Evolutionary conservation across 64 coral and sea anemone genomes (phyloP).

Genomic region (Catalaphyllia jardinei): DNA sequence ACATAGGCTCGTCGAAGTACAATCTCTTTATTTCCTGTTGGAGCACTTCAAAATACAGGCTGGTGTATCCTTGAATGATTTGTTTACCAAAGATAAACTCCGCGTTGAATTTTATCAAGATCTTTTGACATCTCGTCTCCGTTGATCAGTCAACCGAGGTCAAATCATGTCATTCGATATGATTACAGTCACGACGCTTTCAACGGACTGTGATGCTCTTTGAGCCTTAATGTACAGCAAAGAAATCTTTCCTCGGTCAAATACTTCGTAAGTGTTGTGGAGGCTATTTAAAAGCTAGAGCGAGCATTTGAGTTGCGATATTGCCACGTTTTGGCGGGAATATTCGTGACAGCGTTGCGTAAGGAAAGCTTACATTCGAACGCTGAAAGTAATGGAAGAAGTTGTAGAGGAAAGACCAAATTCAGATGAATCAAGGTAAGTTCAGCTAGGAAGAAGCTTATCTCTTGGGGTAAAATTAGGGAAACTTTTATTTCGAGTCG

Average conservation of each 20-base stretch:
- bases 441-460: background rate
- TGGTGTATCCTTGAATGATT: background rate
- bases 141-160: background rate
- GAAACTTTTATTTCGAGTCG: background rate
- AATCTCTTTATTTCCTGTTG: slow-evolving; percentile 8
- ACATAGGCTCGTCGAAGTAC: background rate
- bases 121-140: background rate
- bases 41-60: background rate
- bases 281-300: background rate
- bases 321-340: background rate
- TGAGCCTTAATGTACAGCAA: background rate
- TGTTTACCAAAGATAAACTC: slow-evolving; percentile 10
- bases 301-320: background rate
- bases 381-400: too few relatives aligned
- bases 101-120: background rate
- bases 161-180: slow-evolving; percentile 9
- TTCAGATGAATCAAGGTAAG: background rate
- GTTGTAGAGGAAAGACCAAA: background rate
- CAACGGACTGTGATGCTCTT: background rate
- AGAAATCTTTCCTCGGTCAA: background rate
- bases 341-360: background rate
- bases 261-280: background rate
- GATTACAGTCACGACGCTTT: background rate
- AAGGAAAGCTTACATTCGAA: background rate
- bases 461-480: background rate